These are phyloP conservation scores for Zhengitettix transpicula DNA, from an alignment of 2,888 invertebrate genomes.

Conservation along the genomic window DNA sequence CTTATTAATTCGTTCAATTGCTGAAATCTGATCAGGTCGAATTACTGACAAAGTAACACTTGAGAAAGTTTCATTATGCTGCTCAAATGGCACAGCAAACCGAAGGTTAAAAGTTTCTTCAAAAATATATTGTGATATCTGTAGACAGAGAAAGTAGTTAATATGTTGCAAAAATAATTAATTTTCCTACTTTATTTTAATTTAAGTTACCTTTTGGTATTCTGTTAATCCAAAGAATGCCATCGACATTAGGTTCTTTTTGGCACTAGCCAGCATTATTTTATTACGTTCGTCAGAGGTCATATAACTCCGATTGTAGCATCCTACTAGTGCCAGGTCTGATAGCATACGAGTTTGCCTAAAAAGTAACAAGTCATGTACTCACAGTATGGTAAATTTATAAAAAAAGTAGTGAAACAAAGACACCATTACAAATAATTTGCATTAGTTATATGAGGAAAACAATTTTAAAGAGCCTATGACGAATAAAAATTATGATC, in stretches of 20 bases:
- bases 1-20: slow-evolving; percentile 64
- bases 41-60: slow-evolving; percentile 65
- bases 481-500: no score
- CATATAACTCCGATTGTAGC: slow-evolving; percentile 77
- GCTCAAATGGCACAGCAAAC: slow-evolving; percentile 79
- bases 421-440: no score
- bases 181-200: neutral
- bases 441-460: no score
- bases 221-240: slow-evolving; percentile 96
- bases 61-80: slow-evolving; percentile 81
- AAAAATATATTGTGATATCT: slow-evolving; percentile 83
- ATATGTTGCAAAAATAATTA: neutral
- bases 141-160: slow-evolving; percentile 14
- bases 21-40: slow-evolving; percentile 52
- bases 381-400: no score
- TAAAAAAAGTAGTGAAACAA: no score
- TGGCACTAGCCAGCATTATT: slow-evolving; percentile 86
- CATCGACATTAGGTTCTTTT: slow-evolving; percentile 85
- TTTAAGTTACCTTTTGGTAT: slow-evolving; percentile 57
- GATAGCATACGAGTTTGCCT: slow-evolving; percentile 96
- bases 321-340: slow-evolving; percentile 84
- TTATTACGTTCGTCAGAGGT: slow-evolving; percentile 52
- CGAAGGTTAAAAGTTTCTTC: slow-evolving; percentile 85
- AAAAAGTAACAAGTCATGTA: neutral
- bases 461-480: no score